Evolutionary conservation across 2,113 vertebrate genomes (phyloP).

Genomic region (Varanus komodoensis): DNA sequence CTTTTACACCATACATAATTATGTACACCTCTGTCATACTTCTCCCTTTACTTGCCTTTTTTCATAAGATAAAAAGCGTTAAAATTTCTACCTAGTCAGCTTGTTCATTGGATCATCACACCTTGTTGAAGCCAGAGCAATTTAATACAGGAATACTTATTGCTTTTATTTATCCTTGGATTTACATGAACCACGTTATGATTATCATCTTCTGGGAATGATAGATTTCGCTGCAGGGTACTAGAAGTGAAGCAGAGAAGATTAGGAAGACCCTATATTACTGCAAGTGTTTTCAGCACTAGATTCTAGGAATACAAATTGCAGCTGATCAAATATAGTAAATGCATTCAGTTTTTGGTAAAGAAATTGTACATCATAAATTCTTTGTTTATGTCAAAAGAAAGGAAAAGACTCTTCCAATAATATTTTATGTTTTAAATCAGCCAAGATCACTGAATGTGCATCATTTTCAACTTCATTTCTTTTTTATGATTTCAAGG

Average conservation of each 20-base stretch:
- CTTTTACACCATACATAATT: no score
- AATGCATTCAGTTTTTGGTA: neutral
- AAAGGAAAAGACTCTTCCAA: neutral
- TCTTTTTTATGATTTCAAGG: neutral
- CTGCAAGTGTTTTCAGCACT: neutral
- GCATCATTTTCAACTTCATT: neutral
- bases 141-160: neutral
- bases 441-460: neutral
- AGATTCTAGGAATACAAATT: neutral
- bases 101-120: neutral
- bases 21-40: neutral
- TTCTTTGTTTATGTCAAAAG: neutral
- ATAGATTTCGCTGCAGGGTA: neutral
- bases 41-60: neutral
- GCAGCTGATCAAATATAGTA: neutral
- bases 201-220: neutral
- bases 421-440: neutral
- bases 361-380: slow-evolving; percentile 10
- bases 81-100: neutral
- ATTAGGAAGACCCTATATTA: neutral
- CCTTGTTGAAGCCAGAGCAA: neutral
- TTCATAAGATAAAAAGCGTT: neutral
- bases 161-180: neutral
- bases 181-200: neutral
- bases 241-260: neutral